Base-by-base conservation (phyloP, 2,113 vertebrate species). In the Dicerorhinus sumatrensis region DNA sequence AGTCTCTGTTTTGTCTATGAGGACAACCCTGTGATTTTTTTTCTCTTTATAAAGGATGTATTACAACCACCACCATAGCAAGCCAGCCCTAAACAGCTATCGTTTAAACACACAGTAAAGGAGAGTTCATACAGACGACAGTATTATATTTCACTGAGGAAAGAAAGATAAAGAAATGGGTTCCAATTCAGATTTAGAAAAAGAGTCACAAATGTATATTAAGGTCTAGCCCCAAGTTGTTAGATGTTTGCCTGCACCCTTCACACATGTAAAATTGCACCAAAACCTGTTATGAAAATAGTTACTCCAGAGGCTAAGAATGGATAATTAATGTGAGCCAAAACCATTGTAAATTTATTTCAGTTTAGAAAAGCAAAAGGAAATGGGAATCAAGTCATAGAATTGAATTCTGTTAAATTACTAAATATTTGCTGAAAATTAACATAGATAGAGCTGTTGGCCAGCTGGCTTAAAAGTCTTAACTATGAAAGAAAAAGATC, bases 371-470 rank as follows among this genome's bases (percentile, higher is more conserved):
- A 92, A 63, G 76, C 46, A 94, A 93, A 95, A 95, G 69, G 82
- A 91, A 95, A 93, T 13, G 81, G 39, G 9, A 54, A 94, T 81
- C n/a, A 95, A 85, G 58, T 94, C 82, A 88, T 1, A 96, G 21
- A 96, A 80, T 3, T 39, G 46, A 94, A 85, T 29, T 75, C 87
- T 96, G 67, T 91, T 91, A 31, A 91, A 87, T 25, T 85, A 95
- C 27, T 89, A 88, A 98, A 81, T 58, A 86, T 91, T 79, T 91
- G 42, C 86, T 96, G 39, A 96, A 31, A 96, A 82, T 89, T 73
- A 96, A 91, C 20, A 96, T 12, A 88, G 27, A 81, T 2, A 87
- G 21, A 96, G 33, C 33, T 91, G 17, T 6, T 93, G 56, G 63
- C 48, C 42, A 95, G n/a, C 18, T 91, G 42, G 31, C 65, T 94